These are phyloP conservation scores for Sphyrna mokarran DNA, from an alignment of 2,113 vertebrate genomes.

Conservation along the genomic window DNA sequence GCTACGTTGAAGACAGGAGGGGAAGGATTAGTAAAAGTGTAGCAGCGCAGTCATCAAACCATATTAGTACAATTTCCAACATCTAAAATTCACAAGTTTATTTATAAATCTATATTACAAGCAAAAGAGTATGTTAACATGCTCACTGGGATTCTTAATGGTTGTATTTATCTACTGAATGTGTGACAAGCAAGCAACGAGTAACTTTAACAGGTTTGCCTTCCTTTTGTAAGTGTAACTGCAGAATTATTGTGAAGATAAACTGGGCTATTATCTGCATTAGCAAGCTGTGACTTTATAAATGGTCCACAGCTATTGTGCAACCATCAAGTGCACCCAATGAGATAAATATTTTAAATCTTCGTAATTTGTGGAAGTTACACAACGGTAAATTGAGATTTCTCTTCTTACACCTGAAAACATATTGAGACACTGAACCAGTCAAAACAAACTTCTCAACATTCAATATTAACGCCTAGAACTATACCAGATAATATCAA, in stretches of 20 bases:
- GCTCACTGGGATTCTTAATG: not conserved
- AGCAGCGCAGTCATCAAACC: too few species aligned
- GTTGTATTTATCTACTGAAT: too few species aligned
- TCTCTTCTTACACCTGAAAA: not conserved
- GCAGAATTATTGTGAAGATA: not conserved
- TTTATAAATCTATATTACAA: not conserved
- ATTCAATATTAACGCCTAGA: not conserved
- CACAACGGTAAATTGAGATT: not conserved
- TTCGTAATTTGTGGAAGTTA: not conserved
- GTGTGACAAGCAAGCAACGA: not conserved
- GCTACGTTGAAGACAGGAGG: too few species aligned
- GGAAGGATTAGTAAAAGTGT: too few species aligned
- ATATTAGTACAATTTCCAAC: too few species aligned
- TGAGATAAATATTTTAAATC: not conserved
- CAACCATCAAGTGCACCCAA: not conserved
- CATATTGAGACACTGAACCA: not conserved
- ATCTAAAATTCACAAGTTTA: not conserved
- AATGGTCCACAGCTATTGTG: not conserved
- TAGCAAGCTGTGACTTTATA: not conserved
- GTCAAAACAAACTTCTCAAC: not conserved
- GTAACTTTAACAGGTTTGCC: not conserved
- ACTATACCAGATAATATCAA: not conserved
- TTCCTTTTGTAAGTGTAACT: not conserved
- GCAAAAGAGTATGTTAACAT: not conserved
- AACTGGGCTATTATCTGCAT: not conserved